Evolutionary conservation across 2,113 vertebrate species (phyloP).

Genomic region (Paracanthobrama guichenoti): DNA sequence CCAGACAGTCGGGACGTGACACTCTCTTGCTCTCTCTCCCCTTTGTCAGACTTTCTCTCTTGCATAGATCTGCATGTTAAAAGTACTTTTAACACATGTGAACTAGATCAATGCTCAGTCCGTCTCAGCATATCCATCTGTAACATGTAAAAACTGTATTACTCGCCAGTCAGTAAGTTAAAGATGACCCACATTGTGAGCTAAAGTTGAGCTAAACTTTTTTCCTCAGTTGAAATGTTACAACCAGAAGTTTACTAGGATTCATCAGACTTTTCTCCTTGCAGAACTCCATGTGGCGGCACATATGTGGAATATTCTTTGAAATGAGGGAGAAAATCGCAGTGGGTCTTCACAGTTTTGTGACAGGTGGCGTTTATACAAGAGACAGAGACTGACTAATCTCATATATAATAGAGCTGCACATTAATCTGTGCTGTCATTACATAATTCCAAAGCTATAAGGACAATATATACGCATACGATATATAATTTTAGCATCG

Average conservation of each 20-base stretch:
- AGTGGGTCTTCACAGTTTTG: neutral
- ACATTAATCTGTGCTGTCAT: neutral
- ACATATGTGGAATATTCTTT: neutral
- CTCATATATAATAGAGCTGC: neutral
- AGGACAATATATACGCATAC: neutral
- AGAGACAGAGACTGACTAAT: neutral
- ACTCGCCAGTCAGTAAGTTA: neutral
- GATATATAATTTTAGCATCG: too few species aligned
- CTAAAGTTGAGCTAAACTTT: neutral
- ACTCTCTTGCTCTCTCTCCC: constrained; percentile 64
- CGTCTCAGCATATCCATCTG: constrained; percentile 31
- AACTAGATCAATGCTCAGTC: neutral
- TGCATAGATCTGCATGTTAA: constrained; percentile 67
- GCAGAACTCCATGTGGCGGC: neutral
- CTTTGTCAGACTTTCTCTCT: constrained; percentile 66
- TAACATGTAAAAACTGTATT: neutral
- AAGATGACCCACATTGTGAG: neutral
- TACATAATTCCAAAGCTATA: neutral
- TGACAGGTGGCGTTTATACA: neutral
- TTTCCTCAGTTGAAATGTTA: neutral
- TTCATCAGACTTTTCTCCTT: neutral
- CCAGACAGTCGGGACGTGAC: constrained; percentile 86
- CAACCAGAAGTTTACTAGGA: neutral
- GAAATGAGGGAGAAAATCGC: neutral
- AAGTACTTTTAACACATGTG: constrained; percentile 57